Evolutionary conservation across 1,140 invertebrate species (phyloP), one percentile per base, ranked within the genome.

Genomic region (Pogonomyrmex barbatus): DNA sequence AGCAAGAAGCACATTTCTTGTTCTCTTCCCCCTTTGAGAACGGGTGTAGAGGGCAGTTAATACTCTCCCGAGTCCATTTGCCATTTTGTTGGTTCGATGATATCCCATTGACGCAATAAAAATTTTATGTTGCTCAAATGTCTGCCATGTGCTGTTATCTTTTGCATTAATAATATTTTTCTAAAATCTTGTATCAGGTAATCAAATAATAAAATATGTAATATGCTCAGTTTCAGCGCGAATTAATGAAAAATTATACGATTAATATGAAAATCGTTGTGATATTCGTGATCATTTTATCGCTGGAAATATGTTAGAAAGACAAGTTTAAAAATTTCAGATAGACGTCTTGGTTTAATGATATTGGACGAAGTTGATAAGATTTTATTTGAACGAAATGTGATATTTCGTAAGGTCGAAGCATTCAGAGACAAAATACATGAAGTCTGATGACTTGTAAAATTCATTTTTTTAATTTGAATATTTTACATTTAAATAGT

Each of bases 1-100:
- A 30, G 62, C 42, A 79, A 73, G 56, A 68, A 76, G 33, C 45
- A 36, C n/a, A n/a, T 58, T 77, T 60, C 42, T 56, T 60, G 56
- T 45, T 88, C 54, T 30, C 33, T 52, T 63, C n/a, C n/a, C 30
- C 36, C n/a, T 75, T 24, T 4, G 68, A n/a, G 70, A 50, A 62
- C 24, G 24, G 4, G n/a, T 17, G n/a, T 60, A 60, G 12, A 62
- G 36, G n/a, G 50, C 62, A 79, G 47, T 67, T 81, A 81, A 42
- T 81, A 68, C 30, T 33, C 42, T 12, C 5, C 5, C 45, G 39
- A 39, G 60, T 52, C 8, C 62, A 78, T 67, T 54, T 79, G 12
- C 63, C 47, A 81, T 81, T 54, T 56, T 54, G 36, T 62, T 47
- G 9, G 24, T 42, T 54, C 24, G 12, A 36, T 14, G 47, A 54